phyloP scores from a whole-genome alignment of 2,797 vertebrate species.

The Sebastes nivosus region DNA sequence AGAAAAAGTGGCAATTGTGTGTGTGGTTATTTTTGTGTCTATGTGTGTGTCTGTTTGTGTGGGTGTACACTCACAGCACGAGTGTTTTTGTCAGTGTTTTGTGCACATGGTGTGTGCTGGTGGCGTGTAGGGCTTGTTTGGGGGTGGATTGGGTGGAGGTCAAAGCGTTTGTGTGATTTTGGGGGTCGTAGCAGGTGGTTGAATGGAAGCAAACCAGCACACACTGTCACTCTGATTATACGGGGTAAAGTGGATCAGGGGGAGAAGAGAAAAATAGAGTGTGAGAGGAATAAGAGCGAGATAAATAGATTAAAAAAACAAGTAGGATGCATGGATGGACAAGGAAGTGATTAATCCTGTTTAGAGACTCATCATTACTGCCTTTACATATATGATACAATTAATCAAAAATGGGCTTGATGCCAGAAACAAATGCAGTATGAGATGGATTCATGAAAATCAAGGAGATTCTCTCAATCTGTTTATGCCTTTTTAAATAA shows the following conservation, averaged over 20 bases:
- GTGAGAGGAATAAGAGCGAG: not conserved
- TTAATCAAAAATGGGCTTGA: not conserved
- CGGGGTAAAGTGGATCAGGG: not conserved
- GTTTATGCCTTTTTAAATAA: not conserved
- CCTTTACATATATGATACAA: not conserved
- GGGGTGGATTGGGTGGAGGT: constrained; percentile 11
- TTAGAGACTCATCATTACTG: not conserved
- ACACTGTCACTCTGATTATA: constrained; percentile 48
- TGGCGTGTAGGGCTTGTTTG: not conserved
- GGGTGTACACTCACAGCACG: constrained; percentile 1
- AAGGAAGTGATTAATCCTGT: not conserved
- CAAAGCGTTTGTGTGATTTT: constrained; percentile 12
- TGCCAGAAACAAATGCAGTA: not conserved
- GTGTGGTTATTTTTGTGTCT: constrained; percentile 28
- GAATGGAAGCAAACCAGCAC: constrained; percentile 49
- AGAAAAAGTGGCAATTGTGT: constrained; percentile 56
- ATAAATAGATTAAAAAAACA: constrained; percentile 45
- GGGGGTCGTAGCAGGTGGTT: constrained; percentile 63
- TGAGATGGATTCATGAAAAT: not conserved
- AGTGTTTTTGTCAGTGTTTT: not conserved
- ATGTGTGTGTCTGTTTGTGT: constrained; percentile 6
- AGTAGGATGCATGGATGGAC: not conserved
- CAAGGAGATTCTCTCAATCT: not conserved
- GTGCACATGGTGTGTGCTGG: not conserved
- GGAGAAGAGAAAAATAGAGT: not conserved